These are phyloP conservation scores for Anhinga anhinga DNA, from an alignment of 2,113 vertebrate species.

Conservation along the genomic window DNA sequence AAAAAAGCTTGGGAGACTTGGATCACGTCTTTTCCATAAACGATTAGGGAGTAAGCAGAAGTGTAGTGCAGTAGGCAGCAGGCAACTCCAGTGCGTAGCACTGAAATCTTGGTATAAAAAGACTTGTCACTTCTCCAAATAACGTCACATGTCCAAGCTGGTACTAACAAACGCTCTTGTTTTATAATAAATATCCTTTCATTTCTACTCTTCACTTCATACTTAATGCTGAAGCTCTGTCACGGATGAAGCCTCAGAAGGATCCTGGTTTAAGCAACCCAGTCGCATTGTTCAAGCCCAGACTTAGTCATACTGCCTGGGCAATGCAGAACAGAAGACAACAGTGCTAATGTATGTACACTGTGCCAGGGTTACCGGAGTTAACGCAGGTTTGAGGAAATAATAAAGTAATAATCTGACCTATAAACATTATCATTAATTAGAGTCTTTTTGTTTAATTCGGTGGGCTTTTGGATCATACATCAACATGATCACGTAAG, in stretches of 20 bases:
- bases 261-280: not conserved
- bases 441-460: not conserved
- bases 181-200: slow-evolving; percentile 41
- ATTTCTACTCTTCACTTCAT: slow-evolving; percentile 13
- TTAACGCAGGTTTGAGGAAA: not conserved
- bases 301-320: not conserved
- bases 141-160: not conserved
- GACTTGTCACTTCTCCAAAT: not conserved
- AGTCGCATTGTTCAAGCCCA: not conserved
- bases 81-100: not conserved
- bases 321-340: not conserved
- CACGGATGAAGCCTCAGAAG: slow-evolving; percentile 9
- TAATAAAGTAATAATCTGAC: not conserved
- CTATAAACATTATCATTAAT: not conserved
- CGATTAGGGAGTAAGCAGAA: not conserved
- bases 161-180: not conserved
- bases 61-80: not conserved
- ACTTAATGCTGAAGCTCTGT: not conserved
- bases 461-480: not conserved
- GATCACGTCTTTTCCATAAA: not conserved
- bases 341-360: not conserved
- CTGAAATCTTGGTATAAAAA: not conserved
- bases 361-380: not conserved
- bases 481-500: rapidly evolving
- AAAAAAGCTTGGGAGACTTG: not conserved